phyloP scores from a whole-genome alignment of 1,140 invertebrate genomes.

The Harlomillsia oculata region DNA sequence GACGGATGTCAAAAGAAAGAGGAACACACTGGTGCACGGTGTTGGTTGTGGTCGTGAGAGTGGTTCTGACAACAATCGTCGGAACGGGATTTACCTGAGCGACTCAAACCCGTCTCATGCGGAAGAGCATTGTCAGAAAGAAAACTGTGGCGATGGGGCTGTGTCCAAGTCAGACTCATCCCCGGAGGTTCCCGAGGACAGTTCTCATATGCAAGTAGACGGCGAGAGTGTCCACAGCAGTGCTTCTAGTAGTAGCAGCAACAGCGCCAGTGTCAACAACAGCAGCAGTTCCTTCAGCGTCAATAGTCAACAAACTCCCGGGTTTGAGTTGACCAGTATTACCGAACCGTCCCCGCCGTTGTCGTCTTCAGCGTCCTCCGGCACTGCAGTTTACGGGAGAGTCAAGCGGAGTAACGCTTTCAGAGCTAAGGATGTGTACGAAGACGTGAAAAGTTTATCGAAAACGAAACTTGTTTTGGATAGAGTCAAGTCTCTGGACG shows the following conservation, averaged over 20 bases:
- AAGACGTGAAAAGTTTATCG: not conserved
- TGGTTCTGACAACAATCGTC: slow-evolving; percentile 2
- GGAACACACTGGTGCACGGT: not conserved
- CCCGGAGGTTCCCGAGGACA: not conserved
- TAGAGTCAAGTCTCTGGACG: slow-evolving; percentile 32
- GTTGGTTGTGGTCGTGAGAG: not conserved
- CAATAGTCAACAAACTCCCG: not conserved
- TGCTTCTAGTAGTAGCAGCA: not conserved
- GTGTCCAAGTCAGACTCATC: not conserved
- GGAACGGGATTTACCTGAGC: slow-evolving; percentile 32
- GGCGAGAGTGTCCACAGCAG: not conserved
- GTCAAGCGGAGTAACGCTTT: slow-evolving; percentile 34
- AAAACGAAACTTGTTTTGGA: slow-evolving; percentile 23
- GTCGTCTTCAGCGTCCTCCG: slow-evolving; percentile 10
- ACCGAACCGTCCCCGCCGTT: not conserved
- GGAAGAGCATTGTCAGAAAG: slow-evolving; percentile 1
- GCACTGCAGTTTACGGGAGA: slow-evolving; percentile 17
- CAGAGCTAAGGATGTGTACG: slow-evolving; percentile 22
- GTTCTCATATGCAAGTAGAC: not conserved
- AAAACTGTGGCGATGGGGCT: not conserved
- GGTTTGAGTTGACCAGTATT: not conserved
- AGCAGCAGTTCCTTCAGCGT: not conserved
- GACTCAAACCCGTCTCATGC: slow-evolving; percentile 9
- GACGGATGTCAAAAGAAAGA: not conserved
- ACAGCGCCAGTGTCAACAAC: not conserved